Percentiles rank a stretch among this genome's conserved stretches.
phyloP scores from a whole-genome alignment of 1,140 invertebrate species.

The Cherax quadricarinatus region DNA sequence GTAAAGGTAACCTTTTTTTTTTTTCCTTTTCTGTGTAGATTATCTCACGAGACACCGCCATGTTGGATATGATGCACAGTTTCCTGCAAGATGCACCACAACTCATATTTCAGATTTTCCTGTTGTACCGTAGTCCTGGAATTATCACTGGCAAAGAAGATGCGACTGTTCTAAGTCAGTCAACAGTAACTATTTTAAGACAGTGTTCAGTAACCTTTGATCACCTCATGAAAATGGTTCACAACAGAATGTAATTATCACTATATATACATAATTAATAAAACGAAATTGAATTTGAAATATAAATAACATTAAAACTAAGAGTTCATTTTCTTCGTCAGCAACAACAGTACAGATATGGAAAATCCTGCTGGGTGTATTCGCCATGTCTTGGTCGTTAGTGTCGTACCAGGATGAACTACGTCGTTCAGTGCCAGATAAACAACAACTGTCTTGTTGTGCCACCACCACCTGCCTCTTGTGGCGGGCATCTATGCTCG shows the following conservation, averaged over 20 bases:
- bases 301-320: background rate
- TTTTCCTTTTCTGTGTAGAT: slow-evolving; percentile 32
- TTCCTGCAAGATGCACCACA: slow-evolving; percentile 78
- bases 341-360: slow-evolving; percentile 73
- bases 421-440: slow-evolving; percentile 76
- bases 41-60: slow-evolving; percentile 72
- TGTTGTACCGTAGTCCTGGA: slow-evolving; percentile 74
- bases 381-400: slow-evolving; percentile 77
- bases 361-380: slow-evolving; percentile 75
- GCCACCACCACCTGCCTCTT: slow-evolving; percentile 77
- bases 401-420: slow-evolving; percentile 78
- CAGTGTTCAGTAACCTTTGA: too few relatives aligned
- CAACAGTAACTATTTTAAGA: background rate
- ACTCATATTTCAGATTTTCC: slow-evolving; percentile 78
- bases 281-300: background rate
- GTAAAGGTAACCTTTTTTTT: background rate
- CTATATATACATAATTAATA: background rate
- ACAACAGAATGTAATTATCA: too few relatives aligned
- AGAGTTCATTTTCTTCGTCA: background rate
- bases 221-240: too few relatives aligned
- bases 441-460: slow-evolving; percentile 75
- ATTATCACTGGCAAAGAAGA: slow-evolving; percentile 30
- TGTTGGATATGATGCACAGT: slow-evolving; percentile 78
- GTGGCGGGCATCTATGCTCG: slow-evolving; percentile 77
- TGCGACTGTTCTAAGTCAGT: background rate